Evolutionary conservation across 2,113 vertebrate species (phyloP), one percentile per base, ranked within the genome.

Genomic region (Zeus faber): DNA sequence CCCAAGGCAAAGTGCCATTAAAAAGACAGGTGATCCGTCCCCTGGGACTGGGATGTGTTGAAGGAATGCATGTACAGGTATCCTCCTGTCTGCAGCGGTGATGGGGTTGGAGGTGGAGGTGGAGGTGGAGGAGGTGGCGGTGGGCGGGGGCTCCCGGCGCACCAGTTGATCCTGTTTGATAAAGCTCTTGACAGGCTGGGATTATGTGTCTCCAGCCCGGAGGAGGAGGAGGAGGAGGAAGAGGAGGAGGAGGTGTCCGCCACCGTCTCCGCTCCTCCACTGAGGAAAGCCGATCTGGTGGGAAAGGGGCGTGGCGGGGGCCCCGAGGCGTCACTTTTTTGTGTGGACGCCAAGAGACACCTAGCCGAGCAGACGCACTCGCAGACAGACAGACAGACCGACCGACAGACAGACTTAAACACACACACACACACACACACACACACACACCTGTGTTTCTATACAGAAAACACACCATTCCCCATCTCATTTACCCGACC

Each of bases 211-310:
- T 64, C 60, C 60, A 69, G 77, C 80, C 84, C 76, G 84, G 83
- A 83, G 81, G 84, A 82, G 74, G 11, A 29, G 68, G n/a, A n/a
- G n/a, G n/a, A n/a, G n/a, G n/a, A n/a, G n/a, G n/a, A n/a, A n/a
- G n/a, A n/a, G n/a, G n/a, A n/a, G n/a, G n/a, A n/a, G n/a, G n/a
- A n/a, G n/a, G n/a, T n/a, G n/a, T n/a, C n/a, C 72, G 70, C 81
- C 72, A 53, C 64, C 62, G 76, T 80, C 72, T 79, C 76, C n/a
- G 81, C 83, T 82, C 81, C 77, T 74, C 69, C 29, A 23, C 73
- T 44, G 69, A 79, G 75, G 85, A 85, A 89, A 89, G 82, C 83
- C 47, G 81, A 89, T 89, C 86, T 63, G 68, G 72, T 84, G 85
- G 79, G 84, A 86, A 84, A 76, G 68, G 73, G 76, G 82, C 52